Evolutionary conservation across 2,797 vertebrate species (phyloP).

Genomic region (Lophius americanus): DNA sequence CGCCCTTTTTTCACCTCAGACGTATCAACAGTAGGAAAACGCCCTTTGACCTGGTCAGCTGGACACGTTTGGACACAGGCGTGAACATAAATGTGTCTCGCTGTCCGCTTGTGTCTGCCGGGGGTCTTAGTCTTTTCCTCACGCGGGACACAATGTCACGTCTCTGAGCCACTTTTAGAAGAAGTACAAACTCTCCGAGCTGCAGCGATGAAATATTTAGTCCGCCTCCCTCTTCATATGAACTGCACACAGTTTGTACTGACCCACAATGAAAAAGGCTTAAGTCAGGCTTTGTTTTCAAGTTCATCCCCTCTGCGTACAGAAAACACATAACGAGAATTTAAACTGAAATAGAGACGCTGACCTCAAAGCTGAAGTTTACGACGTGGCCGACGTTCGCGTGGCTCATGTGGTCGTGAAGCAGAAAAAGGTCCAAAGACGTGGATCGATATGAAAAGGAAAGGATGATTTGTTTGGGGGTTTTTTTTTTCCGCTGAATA

Average conservation of each 20-base stretch:
- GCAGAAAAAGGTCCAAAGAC: conserved; percentile 25
- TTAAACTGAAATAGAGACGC: no score
- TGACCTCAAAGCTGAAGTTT: conserved; percentile 9
- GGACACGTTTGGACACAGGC: no score
- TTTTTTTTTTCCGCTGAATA: conserved; percentile 12
- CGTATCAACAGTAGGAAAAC: no score
- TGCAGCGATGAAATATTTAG: conserved; percentile 80
- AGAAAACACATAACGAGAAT: no score
- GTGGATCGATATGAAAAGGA: conserved; percentile 20
- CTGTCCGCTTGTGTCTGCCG: no score
- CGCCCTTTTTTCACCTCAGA: no score
- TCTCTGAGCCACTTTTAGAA: conserved; percentile 50
- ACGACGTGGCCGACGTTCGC: not conserved
- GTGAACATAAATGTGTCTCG: no score
- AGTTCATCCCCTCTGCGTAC: not conserved
- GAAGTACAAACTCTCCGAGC: conserved; percentile 69
- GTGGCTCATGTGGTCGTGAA: conserved; percentile 18
- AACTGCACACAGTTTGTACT: conserved; percentile 31
- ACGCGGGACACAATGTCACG: conserved; percentile 16
- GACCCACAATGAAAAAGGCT: conserved; percentile 31
- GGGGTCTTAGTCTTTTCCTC: not conserved
- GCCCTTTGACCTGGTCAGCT: no score
- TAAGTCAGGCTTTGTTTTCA: conserved; percentile 23
- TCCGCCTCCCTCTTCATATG: conserved; percentile 49
- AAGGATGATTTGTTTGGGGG: conserved; percentile 21